A percentile compares a stretch with the other conserved stretches of the same genome.
These are phyloP conservation scores for Girardia tigrina DNA, from an alignment of 2,888 invertebrate species.

Conservation along the genomic window DNA sequence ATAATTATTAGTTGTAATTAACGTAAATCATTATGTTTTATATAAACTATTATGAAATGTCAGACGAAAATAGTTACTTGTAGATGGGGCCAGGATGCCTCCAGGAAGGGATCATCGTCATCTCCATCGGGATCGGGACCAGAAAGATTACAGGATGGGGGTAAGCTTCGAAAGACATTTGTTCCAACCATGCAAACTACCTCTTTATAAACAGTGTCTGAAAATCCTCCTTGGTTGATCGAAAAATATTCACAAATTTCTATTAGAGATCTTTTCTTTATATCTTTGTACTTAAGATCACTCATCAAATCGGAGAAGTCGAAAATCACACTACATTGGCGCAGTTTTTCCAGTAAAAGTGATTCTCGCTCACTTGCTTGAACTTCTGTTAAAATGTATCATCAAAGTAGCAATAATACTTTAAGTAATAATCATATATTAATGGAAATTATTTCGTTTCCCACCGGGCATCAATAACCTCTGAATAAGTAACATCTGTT, in stretches of 20 bases:
- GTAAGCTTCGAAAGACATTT: slow-evolving; percentile 91
- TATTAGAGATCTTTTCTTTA: slow-evolving; percentile 84
- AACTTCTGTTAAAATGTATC: slow-evolving; percentile 39
- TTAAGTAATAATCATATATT: background rate
- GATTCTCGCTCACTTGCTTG: slow-evolving; percentile 80
- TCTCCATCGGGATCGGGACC: slow-evolving; percentile 85
- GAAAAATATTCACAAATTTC: slow-evolving; percentile 94
- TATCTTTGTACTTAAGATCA: slow-evolving; percentile 96
- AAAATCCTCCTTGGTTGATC: slow-evolving; percentile 74
- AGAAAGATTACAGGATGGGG: slow-evolving; percentile 66
- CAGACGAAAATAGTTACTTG: slow-evolving; percentile 52
- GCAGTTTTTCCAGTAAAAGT: slow-evolving; percentile 82
- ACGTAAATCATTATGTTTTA: too few species aligned
- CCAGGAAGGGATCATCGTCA: slow-evolving; percentile 96
- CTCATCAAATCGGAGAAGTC: slow-evolving; percentile 92
- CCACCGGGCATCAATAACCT: too few species aligned
- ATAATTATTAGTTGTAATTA: too few species aligned
- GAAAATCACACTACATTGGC: slow-evolving; percentile 94
- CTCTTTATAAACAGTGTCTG: slow-evolving; percentile 91
- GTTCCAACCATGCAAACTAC: slow-evolving; percentile 72
- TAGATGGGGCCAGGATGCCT: slow-evolving; percentile 97
- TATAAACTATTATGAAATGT: too few species aligned
- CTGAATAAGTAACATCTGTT: too few species aligned
- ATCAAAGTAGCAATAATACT: background rate
- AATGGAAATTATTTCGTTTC: background rate